Conservation (phyloP, 2,888 invertebrate genomes). For the Endomychus coccineus region DNA sequence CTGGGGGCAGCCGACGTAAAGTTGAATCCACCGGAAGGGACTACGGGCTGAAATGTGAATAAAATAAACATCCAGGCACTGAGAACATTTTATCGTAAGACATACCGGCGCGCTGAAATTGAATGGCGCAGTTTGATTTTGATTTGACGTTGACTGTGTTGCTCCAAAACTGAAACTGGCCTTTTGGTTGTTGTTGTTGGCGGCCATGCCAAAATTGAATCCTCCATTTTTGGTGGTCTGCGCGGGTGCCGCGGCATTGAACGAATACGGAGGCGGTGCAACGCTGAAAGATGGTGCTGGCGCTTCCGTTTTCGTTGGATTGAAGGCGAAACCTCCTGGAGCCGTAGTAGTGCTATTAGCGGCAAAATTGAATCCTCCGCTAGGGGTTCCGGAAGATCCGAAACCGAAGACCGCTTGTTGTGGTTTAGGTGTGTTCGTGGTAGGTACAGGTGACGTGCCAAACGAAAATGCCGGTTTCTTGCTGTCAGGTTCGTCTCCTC, state of each 20-base stretch:
- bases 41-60: too few relatives aligned
- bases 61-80: too few relatives aligned
- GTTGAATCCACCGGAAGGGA: constrained; percentile 35
- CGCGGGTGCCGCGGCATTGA: constrained; percentile 5
- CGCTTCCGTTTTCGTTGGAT: constrained; percentile 3
- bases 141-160: constrained; percentile 1
- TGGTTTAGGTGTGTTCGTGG: neutral
- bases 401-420: constrained; percentile 10
- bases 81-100: too few relatives aligned
- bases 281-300: neutral
- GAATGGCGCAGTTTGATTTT: constrained; percentile 25
- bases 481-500: constrained; percentile 3
- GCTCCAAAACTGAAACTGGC: constrained; percentile 34
- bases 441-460: neutral
- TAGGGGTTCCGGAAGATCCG: constrained; percentile 5
- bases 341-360: neutral
- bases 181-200: constrained; percentile 26
- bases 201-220: constrained; percentile 33
- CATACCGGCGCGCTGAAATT: constrained; percentile 33
- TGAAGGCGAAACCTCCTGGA: neutral
- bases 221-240: constrained; percentile 30
- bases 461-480: neutral
- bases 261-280: neutral
- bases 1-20: constrained; percentile 32
- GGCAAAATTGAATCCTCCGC: constrained; percentile 2